Conservation (phyloP, 2,113 vertebrate species). For the Prunella himalayana region DNA sequence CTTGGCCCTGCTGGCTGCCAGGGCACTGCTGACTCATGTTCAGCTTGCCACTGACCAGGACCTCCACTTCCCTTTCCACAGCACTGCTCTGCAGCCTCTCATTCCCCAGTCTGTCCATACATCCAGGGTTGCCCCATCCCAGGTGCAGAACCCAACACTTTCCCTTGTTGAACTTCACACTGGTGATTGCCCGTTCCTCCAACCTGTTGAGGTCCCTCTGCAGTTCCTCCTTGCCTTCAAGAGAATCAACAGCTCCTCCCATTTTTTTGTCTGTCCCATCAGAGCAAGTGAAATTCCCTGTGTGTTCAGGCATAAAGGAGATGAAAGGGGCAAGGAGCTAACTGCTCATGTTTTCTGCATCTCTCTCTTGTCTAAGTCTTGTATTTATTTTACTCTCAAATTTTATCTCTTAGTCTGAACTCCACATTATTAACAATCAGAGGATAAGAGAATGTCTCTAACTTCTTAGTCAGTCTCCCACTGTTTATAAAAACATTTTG, state of each 20-base stretch:
- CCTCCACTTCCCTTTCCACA: rapidly evolving
- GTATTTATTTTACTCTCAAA: background rate
- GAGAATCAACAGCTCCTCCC: background rate
- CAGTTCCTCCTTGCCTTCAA: background rate
- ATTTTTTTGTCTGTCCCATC: background rate
- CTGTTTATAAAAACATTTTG: background rate
- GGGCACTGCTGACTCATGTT: background rate
- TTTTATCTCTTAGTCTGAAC: background rate
- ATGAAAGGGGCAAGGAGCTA: background rate
- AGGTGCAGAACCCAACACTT: rapidly evolving
- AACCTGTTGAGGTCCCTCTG: background rate
- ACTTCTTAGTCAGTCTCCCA: background rate
- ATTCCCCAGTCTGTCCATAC: background rate
- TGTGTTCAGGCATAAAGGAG: rapidly evolving
- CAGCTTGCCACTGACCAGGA: too few species aligned
- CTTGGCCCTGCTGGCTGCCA: background rate
- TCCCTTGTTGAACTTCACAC: background rate
- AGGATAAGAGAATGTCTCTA: background rate
- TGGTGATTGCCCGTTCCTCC: background rate
- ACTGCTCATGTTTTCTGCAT: background rate
- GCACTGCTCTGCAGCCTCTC: background rate
- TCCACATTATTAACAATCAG: background rate
- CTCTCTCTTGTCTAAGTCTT: background rate
- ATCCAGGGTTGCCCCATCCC: too few species aligned
- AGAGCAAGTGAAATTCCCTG: background rate